Conservation (phyloP, 2,888 invertebrate species). For the Eilema griseolum region DNA sequence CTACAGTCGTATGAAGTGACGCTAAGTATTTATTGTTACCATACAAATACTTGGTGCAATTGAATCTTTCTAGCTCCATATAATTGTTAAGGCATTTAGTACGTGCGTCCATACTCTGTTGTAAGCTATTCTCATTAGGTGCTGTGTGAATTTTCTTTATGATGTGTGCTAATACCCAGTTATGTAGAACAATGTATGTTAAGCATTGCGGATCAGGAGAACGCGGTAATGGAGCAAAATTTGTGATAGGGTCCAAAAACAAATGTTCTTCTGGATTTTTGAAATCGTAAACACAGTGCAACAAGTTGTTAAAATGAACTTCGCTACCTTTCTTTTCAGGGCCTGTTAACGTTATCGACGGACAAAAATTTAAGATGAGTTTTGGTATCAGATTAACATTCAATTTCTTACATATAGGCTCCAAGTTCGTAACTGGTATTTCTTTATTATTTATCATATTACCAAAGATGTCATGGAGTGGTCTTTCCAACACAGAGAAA, state of each 20-base stretch:
- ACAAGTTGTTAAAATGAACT: constrained; percentile 73
- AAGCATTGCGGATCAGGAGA: constrained; percentile 85
- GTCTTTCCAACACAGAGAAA: constrained; percentile 84
- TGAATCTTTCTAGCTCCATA: constrained; percentile 85
- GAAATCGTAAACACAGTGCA: constrained; percentile 78
- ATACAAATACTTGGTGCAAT: constrained; percentile 83
- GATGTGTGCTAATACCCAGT: constrained; percentile 90
- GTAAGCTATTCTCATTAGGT: constrained; percentile 78
- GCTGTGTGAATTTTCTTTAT: constrained; percentile 88
- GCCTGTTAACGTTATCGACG: constrained; percentile 85
- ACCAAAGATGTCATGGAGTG: constrained; percentile 88
- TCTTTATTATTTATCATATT: constrained; percentile 90
- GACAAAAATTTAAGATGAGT: constrained; percentile 91
- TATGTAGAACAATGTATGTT: constrained; percentile 88
- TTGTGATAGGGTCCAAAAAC: constrained; percentile 78
- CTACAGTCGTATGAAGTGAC: constrained; percentile 87
- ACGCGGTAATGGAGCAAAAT: constrained; percentile 77
- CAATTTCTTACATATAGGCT: constrained; percentile 89
- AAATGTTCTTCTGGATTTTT: constrained; percentile 81
- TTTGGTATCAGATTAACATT: constrained; percentile 92
- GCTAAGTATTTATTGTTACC: constrained; percentile 87
- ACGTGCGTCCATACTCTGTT: constrained; percentile 85
- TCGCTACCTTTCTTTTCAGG: constrained; percentile 74
- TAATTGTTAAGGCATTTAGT: constrained; percentile 88
- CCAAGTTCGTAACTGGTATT: constrained; percentile 89